These are phyloP conservation scores for Meriones unguiculatus DNA, from an alignment of 2,113 vertebrate species.

Conservation along the genomic window DNA sequence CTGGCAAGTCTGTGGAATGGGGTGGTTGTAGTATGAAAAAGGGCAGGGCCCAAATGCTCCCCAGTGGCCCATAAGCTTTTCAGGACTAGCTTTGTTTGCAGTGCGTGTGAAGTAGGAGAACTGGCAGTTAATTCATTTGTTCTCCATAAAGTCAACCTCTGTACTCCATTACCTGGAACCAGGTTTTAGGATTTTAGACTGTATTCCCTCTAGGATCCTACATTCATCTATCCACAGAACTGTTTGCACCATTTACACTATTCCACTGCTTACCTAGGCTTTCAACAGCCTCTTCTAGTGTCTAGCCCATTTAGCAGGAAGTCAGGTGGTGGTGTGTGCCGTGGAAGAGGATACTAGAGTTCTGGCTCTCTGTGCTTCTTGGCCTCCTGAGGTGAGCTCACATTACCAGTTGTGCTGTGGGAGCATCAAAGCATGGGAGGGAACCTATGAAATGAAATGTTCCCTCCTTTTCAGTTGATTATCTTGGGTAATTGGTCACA, in stretches of 20 bases:
- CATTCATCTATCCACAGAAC: background rate
- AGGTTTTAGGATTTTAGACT: background rate
- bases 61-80: background rate
- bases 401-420: background rate
- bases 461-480: background rate
- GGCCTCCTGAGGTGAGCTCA: background rate
- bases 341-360: background rate
- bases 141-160: slow-evolving; percentile 22
- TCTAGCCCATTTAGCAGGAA: background rate
- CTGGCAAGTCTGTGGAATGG: background rate
- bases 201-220: background rate
- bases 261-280: background rate
- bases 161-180: background rate
- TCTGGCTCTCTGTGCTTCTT: background rate
- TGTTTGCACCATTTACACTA: background rate
- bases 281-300: background rate
- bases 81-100: background rate
- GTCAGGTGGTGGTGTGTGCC: background rate
- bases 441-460: background rate
- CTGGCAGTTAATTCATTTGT: background rate
- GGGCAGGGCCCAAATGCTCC: background rate
- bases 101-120: background rate
- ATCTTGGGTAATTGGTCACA: background rate
- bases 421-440: background rate
- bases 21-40: background rate